These are phyloP conservation scores for Murina feae DNA, from an alignment of 2,113 vertebrate genomes.

Conservation along the genomic window DNA sequence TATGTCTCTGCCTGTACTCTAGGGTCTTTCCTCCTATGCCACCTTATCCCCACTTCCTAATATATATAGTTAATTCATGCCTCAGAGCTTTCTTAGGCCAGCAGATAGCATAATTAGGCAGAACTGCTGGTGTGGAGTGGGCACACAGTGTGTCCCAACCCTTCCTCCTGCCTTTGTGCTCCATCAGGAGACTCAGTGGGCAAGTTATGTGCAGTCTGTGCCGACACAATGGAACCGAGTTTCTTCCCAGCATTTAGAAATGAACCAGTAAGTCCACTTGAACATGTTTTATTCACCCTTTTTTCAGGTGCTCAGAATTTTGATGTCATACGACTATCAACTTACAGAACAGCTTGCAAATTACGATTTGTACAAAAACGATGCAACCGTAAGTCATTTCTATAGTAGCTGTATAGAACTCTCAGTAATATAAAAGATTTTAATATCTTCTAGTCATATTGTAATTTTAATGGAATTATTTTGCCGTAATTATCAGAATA, in stretches of 20 bases:
- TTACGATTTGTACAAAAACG: slow-evolving; percentile 96
- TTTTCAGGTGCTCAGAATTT: slow-evolving; percentile 95
- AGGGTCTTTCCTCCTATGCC: not conserved
- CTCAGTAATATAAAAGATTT: not conserved
- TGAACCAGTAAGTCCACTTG: not conserved
- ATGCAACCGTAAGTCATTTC: slow-evolving; percentile 92
- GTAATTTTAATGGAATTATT: slow-evolving; percentile 11
- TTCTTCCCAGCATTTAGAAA: not conserved
- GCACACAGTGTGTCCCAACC: not conserved
- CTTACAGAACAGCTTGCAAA: slow-evolving; percentile 97
- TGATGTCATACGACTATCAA: slow-evolving; percentile 96
- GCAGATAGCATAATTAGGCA: not conserved
- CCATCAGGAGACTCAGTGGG: not conserved
- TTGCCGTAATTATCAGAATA: not conserved
- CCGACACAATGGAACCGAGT: not conserved
- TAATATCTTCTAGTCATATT: not conserved
- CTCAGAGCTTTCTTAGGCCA: not conserved
- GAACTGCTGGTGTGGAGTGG: not conserved
- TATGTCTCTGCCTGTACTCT: not conserved
- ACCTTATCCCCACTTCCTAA: not conserved
- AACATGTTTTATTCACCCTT: slow-evolving; percentile 38
- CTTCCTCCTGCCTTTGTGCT: not conserved
- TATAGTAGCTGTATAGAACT: not conserved
- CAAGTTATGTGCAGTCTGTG: not conserved
- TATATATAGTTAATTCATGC: not conserved